Conservation (phyloP, 1,140 invertebrate species). For the Ptiloglossa arizonensis region DNA sequence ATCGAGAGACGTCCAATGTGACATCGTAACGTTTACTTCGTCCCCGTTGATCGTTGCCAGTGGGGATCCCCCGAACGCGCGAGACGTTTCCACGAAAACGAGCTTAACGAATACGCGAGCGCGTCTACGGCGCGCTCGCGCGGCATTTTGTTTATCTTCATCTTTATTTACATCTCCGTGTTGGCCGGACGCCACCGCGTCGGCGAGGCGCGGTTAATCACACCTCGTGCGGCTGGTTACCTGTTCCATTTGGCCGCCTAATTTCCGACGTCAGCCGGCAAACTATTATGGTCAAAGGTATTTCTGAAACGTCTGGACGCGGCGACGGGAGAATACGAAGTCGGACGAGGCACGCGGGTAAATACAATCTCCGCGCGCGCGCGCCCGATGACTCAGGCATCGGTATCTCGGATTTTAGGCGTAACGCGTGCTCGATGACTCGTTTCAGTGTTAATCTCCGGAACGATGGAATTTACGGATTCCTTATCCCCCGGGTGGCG, state of each 20-base stretch:
- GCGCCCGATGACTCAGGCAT: constrained; percentile 70
- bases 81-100: no score
- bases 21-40: no score
- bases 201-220: neutral
- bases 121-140: no score
- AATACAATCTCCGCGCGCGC: constrained; percentile 64
- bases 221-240: neutral
- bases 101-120: no score
- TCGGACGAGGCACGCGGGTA: constrained; percentile 33
- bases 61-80: no score
- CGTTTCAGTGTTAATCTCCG: constrained; percentile 63
- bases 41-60: no score
- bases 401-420: constrained; percentile 61
- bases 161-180: neutral
- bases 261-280: neutral
- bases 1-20: no score
- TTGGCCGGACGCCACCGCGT: neutral
- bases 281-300: constrained; percentile 34
- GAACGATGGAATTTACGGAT: constrained; percentile 22
- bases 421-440: constrained; percentile 69
- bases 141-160: neutral
- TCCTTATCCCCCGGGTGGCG: constrained; percentile 1
- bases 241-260: constrained; percentile 15
- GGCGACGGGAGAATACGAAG: constrained; percentile 24
- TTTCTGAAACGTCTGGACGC: constrained; percentile 35